Percentiles rank a stretch among this genome's conserved stretches.
Conservation (phyloP, 2,797 vertebrate species). For the Anniella stebbinsi region DNA sequence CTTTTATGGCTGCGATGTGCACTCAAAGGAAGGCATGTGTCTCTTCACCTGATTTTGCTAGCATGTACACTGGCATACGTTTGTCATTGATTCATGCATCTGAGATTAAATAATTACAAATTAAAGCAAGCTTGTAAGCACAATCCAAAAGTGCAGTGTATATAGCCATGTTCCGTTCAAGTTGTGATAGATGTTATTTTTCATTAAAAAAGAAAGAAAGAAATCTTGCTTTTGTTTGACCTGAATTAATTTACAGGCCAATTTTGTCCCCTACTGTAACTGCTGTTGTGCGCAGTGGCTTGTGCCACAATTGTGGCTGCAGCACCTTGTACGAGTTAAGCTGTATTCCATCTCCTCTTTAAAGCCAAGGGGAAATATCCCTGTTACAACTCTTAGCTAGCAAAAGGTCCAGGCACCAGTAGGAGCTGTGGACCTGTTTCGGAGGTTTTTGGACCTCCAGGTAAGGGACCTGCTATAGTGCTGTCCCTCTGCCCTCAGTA, state of each 20-base stretch:
- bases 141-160: not conserved
- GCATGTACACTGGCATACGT: conserved; percentile 27
- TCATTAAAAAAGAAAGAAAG: not conserved
- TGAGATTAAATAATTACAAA: not conserved
- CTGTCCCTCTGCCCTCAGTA: not conserved
- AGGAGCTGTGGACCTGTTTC: not conserved
- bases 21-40: conserved; percentile 3
- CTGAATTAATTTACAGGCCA: not conserved
- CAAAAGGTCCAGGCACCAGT: not conserved
- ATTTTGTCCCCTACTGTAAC: no score
- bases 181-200: not conserved
- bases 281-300: not conserved
- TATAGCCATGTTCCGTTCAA: not conserved
- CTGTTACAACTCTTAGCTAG: not conserved
- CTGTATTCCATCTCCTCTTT: not conserved
- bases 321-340: not conserved
- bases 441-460: not conserved
- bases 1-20: conserved; percentile 45
- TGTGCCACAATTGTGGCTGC: not conserved
- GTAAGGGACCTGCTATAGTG: not conserved
- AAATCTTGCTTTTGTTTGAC: not conserved
- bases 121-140: not conserved
- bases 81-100: conserved; percentile 16
- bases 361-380: not conserved
- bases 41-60: not conserved